Evolutionary conservation across 1,140 invertebrate species (phyloP).

Genomic region (Zaprionus kolodkinae): DNA sequence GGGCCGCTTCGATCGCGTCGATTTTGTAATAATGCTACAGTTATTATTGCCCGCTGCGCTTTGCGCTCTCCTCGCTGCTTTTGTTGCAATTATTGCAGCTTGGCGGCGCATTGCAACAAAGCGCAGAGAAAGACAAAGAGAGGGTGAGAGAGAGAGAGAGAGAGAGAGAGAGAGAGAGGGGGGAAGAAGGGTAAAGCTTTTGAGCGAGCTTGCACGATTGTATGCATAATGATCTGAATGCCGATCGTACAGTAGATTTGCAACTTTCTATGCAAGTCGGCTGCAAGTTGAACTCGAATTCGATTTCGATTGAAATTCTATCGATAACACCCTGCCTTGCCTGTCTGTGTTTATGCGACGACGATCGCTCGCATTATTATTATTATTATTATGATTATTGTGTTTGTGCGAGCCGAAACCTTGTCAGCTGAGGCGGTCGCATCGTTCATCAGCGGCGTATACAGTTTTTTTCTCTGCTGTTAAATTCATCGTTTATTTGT

Average conservation of each 20-base stretch:
- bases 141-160: conserved; percentile 18
- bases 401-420: conserved; percentile 13
- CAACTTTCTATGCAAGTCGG: conserved; percentile 63
- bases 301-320: neutral
- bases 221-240: conserved; percentile 42
- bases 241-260: conserved; percentile 48
- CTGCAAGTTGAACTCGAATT: conserved; percentile 35
- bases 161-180: conserved; percentile 15
- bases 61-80: conserved; percentile 59
- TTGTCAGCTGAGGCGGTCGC: conserved; percentile 37
- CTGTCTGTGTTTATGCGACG: too few species aligned
- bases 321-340: neutral
- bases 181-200: conserved; percentile 32
- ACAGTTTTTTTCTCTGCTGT: conserved; percentile 36
- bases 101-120: conserved; percentile 69
- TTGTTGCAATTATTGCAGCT: conserved; percentile 73
- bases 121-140: conserved; percentile 33
- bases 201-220: conserved; percentile 38
- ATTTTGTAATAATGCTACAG: conserved; percentile 78
- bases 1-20: conserved; percentile 51
- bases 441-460: conserved; percentile 58
- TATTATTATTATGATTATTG: neutral
- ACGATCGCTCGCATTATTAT: neutral
- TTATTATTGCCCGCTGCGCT: conserved; percentile 73
- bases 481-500: conserved; percentile 61